Evolutionary conservation across 2,113 vertebrate species (phyloP).

Genomic region (Gobio gobio): DNA sequence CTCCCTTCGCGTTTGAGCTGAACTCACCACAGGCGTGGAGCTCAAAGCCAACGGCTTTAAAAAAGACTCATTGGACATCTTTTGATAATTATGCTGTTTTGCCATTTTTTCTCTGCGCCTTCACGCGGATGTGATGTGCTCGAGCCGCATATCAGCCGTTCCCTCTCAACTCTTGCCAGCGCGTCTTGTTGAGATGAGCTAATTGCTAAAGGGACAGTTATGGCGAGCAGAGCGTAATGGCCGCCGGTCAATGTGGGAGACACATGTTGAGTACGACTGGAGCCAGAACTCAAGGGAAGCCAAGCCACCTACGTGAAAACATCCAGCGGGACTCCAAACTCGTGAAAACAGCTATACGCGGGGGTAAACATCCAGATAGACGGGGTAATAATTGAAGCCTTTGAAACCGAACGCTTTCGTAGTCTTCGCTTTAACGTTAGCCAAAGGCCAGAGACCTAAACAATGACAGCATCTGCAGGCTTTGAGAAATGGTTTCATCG

Average conservation of each 20-base stretch:
- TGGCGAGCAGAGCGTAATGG: slow-evolving; percentile 55
- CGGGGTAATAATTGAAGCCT: slow-evolving; percentile 64
- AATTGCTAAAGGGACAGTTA: slow-evolving; percentile 65
- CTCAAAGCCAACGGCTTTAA: slow-evolving; percentile 28
- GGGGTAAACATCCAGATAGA: slow-evolving; percentile 58
- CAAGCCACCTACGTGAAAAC: slow-evolving; percentile 52
- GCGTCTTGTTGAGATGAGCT: slow-evolving; percentile 67
- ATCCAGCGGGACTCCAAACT: slow-evolving; percentile 49
- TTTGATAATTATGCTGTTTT: slow-evolving; percentile 67
- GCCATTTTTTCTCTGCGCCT: slow-evolving; percentile 14
- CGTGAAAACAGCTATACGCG: slow-evolving; percentile 46
- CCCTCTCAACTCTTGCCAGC: slow-evolving; percentile 67
- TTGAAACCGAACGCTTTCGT: slow-evolving; percentile 49
- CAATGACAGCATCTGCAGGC: slow-evolving; percentile 50
- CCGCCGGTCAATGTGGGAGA: slow-evolving; percentile 66
- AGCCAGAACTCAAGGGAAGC: slow-evolving; percentile 53
- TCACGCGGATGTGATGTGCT: slow-evolving; percentile 56
- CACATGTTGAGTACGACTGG: slow-evolving; percentile 63
- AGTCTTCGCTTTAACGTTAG: slow-evolving; percentile 51
- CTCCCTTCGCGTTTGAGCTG: slow-evolving; percentile 2
- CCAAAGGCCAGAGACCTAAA: slow-evolving; percentile 52
- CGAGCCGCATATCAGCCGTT: slow-evolving; percentile 42
- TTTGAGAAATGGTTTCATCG: slow-evolving; percentile 47
- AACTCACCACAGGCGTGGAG: slow-evolving; percentile 53
- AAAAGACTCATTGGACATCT: slow-evolving; percentile 63